These are phyloP conservation scores for Brevimyrus niger DNA, from an alignment of 2,113 vertebrate genomes.

Conservation along the genomic window DNA sequence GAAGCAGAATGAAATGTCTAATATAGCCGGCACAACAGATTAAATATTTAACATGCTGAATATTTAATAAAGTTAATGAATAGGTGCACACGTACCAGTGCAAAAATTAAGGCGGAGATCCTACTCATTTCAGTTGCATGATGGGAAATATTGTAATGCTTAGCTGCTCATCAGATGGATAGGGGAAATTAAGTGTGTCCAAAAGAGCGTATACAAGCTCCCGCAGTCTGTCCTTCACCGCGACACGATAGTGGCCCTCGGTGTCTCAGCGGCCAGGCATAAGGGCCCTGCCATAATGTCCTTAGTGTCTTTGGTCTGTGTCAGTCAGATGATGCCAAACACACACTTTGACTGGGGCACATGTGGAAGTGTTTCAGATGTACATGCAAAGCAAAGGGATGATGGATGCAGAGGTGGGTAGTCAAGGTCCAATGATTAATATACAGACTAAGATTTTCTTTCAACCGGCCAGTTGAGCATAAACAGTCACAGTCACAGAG, in stretches of 20 bases:
- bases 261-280: not conserved
- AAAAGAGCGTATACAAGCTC: not conserved
- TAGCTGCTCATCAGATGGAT: not conserved
- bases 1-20: conserved; percentile 4
- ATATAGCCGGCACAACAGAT: not conserved
- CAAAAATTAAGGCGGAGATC: not conserved
- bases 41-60: conserved; percentile 1
- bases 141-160: not conserved
- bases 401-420: not conserved
- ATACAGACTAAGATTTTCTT: not conserved
- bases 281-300: not conserved
- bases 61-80: conserved; percentile 9
- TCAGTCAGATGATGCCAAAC: not conserved
- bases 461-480: not conserved
- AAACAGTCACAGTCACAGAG: not conserved
- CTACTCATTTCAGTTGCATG: not conserved
- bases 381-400: not conserved
- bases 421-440: not conserved
- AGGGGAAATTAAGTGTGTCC: not conserved
- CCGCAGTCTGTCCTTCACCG: not conserved
- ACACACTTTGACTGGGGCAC: not conserved
- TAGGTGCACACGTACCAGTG: not conserved
- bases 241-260: not conserved
- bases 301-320: not conserved
- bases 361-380: not conserved